These are phyloP conservation scores for Henricia sp. DNA, from an alignment of 53 echinoderm and acorn worm species.

Conservation along the genomic window DNA sequence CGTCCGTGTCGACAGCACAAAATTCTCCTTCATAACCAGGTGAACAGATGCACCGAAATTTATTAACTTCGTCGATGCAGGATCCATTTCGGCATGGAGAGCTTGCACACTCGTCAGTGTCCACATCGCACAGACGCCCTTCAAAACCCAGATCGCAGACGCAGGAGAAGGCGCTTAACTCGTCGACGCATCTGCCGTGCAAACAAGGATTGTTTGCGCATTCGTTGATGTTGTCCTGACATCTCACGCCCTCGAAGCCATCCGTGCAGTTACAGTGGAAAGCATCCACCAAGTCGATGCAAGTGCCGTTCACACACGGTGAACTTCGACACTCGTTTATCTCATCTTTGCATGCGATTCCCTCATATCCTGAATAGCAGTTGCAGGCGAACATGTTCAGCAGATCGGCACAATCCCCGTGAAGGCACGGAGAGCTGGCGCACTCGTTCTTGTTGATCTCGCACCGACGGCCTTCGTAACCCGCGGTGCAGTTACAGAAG, in stretches of 20 bases:
- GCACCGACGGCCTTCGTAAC: conserved; percentile 29
- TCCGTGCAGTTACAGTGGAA: conserved; percentile 51
- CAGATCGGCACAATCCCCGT: conserved; percentile 17
- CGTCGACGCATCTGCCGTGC: conserved; percentile 14
- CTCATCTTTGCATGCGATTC: neutral
- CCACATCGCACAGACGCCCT: conserved; percentile 6
- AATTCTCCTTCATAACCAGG: conserved; percentile 36
- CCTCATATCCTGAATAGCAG: conserved; percentile 23
- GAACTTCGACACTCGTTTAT: conserved; percentile 41
- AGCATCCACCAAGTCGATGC: conserved; percentile 50
- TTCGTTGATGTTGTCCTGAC: conserved; percentile 21
- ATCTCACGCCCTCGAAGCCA: conserved; percentile 40
- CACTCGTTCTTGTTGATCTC: conserved; percentile 21
- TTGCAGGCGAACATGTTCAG: neutral
- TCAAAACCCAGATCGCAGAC: conserved; percentile 5
- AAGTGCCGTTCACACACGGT: conserved; percentile 35
- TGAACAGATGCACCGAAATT: conserved; percentile 42
- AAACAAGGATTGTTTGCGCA: conserved; percentile 15
- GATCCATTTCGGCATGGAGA: conserved; percentile 40
- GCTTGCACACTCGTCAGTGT: conserved; percentile 51
- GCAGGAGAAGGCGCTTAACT: neutral
- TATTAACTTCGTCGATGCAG: conserved; percentile 25
- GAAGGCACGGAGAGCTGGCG: conserved; percentile 9
- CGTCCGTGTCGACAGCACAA: conserved; percentile 48
- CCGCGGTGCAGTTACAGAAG: conserved; percentile 17